Conservation (phyloP, 2,888 invertebrate genomes). For the Ellobium chinense region DNA sequence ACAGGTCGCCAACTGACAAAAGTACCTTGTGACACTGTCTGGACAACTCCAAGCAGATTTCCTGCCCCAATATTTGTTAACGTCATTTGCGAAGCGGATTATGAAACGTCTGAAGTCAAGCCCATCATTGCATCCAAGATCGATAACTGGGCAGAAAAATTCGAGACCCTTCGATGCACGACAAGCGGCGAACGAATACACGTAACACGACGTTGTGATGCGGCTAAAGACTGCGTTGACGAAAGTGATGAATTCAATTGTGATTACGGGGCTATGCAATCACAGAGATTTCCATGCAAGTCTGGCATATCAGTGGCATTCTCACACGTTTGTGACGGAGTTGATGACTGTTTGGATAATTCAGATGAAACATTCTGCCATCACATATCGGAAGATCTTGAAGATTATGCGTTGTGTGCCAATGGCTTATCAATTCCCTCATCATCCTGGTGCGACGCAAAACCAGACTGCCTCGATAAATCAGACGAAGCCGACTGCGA, state of each 20-base stretch:
- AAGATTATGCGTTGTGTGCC: neutral
- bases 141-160: neutral
- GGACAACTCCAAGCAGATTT: neutral
- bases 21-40: neutral
- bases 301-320: neutral
- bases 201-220: neutral
- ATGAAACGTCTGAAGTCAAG: neutral
- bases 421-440: neutral
- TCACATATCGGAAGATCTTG: neutral
- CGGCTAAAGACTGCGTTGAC: neutral
- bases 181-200: neutral
- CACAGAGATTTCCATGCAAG: neutral
- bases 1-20: neutral
- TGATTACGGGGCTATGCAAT: neutral
- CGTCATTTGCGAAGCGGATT: neutral
- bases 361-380: slow-evolving; percentile 38
- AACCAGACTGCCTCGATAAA: neutral
- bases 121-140: neutral
- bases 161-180: neutral
- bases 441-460: neutral
- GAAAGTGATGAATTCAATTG: neutral
- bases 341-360: slow-evolving; percentile 33
- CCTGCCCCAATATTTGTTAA: neutral
- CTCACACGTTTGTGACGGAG: slow-evolving; percentile 12
- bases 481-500: neutral